These are phyloP conservation scores for Lepidocyrtinus sp. DNA, from an alignment of 2,888 invertebrate genomes.

Conservation along the genomic window DNA sequence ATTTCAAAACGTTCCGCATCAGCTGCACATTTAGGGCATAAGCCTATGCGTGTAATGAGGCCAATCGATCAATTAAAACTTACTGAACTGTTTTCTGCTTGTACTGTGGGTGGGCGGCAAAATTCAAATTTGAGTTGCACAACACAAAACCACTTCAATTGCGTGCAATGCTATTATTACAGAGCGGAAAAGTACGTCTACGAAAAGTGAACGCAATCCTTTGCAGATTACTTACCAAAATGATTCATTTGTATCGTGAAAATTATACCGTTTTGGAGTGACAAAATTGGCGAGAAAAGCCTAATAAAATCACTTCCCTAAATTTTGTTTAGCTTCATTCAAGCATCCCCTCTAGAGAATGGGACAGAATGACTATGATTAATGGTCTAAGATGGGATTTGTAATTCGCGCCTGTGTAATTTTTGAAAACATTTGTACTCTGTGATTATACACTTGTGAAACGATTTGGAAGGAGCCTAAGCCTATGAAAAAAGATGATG, in stretches of 20 bases:
- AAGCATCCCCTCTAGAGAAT: no score
- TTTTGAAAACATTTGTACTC: not conserved
- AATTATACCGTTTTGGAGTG: not conserved
- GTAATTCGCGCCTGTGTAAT: not conserved
- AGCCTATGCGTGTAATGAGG: no score
- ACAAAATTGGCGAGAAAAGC: not conserved
- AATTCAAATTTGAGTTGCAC: no score
- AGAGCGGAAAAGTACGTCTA: not conserved
- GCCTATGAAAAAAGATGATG: no score
- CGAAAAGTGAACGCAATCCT: not conserved
- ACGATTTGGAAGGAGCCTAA: not conserved
- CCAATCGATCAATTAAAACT: no score
- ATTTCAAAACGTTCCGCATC: no score
- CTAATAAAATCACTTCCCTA: not conserved
- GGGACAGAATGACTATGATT: not conserved
- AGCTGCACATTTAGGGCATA: no score
- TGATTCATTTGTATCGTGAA: not conserved
- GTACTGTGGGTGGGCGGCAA: no score
- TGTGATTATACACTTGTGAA: not conserved
- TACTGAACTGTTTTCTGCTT: no score
- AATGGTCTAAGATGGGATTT: not conserved
- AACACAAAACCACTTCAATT: no score
- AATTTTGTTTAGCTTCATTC: no score
- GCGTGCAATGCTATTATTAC: not conserved
- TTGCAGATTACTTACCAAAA: no score